Base-by-base conservation (phyloP, 2,113 vertebrate species). In the Penelope pileata region DNA sequence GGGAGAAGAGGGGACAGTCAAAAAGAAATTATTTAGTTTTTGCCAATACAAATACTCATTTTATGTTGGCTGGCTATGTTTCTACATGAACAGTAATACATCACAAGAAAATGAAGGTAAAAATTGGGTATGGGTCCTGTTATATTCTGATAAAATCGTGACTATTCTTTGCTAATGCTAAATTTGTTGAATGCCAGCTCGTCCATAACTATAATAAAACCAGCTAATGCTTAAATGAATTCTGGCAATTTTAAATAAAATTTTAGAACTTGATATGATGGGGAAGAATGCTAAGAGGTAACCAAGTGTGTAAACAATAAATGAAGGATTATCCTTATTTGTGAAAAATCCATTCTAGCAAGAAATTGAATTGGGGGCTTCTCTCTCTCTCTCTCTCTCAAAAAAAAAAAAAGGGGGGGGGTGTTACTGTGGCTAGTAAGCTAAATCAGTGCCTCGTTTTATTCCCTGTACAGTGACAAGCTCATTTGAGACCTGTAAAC, bases 311-410 rank as follows among this genome's bases (percentile, higher is more conserved):
- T 93, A 83, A 91, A 96, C 76, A 78, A 47, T 91, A 96, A 96
- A 95, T 95, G 95, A 92, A 91, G 85, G 95, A 96, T 96, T 96
- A 96, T 91, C 85, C 85, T 94, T 97, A 93, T 95, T 96, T 95
- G 91, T 3, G 29, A 93, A 91, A 94, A 94, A 90, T 83, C 29
- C 92, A 96, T 95, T 95, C 83, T 88, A 95, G 92, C 56, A 30
- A 95, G 86, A 96, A 96, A 96, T 96, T 96, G 91, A 95, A 96
- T 17, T 63, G 60, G 51, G 45, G 72, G 8, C 45, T 93, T 95
- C 80, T 96, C 38, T 94, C 36, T 18, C 50, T 51, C 48, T 50
- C 50, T 27, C 23, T 15, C 50, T 50, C 48, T 24, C 48, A 17
- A 54, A 53, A 53, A 54, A 53, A 54, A 53, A 29, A 30, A 54